Evolutionary conservation across 2,888 invertebrate species (phyloP).

Genomic region (Ornithoptera priamus): DNA sequence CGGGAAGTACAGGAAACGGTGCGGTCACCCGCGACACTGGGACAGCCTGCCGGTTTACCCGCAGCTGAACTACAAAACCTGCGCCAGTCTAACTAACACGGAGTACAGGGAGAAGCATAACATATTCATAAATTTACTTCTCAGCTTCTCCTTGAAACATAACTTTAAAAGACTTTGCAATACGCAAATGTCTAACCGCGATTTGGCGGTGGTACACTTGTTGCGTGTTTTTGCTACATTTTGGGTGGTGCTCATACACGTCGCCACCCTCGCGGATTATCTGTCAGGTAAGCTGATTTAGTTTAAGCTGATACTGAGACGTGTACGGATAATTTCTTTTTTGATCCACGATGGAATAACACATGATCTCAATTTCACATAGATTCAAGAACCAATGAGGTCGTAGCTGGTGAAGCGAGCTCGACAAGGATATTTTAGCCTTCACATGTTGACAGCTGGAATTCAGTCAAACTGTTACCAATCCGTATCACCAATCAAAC

Average conservation of each 20-base stretch:
- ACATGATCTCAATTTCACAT: no score
- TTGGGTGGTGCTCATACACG: conserved; percentile 83
- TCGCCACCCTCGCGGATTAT: conserved; percentile 82
- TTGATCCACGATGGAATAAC: no score
- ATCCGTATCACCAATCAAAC: no score
- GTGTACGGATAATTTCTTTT: background rate
- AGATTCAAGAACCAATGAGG: no score
- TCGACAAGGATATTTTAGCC: no score
- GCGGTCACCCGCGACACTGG: conserved; percentile 45
- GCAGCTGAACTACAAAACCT: conserved; percentile 57
- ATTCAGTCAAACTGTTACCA: no score
- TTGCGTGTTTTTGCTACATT: conserved; percentile 82
- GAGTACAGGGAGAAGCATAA: conserved; percentile 52
- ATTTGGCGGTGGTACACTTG: conserved; percentile 79
- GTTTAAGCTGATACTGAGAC: background rate
- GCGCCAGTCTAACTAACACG: conserved; percentile 52
- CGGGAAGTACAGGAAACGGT: conserved; percentile 69
- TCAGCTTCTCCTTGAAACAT: conserved; percentile 68
- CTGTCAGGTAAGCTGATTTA: conserved; percentile 74
- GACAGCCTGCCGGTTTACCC: conserved; percentile 54
- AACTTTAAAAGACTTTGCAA: conserved; percentile 69
- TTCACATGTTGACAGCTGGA: no score
- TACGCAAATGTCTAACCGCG: conserved; percentile 71
- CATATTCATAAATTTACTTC: conserved; percentile 52
- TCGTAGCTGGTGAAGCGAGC: no score